These are phyloP conservation scores for Sphaeridia pumilis DNA, from an alignment of 2,888 invertebrate species.

Conservation along the genomic window DNA sequence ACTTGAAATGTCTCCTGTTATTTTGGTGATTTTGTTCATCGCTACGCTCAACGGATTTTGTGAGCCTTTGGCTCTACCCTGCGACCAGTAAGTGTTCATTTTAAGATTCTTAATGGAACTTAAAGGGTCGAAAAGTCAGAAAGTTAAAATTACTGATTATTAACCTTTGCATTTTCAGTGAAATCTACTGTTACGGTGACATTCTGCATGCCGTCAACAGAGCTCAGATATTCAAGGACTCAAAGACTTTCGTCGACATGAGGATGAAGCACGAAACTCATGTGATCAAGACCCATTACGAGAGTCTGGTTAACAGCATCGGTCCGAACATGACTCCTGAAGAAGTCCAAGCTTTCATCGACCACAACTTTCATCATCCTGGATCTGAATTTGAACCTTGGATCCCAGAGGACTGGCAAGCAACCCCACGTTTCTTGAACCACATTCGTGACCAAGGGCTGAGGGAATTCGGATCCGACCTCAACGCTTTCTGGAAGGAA, in stretches of 20 bases:
- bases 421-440: constrained; percentile 58
- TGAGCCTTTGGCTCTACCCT: too few species aligned
- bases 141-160: too few species aligned
- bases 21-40: too few species aligned
- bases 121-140: too few species aligned
- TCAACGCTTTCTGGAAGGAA: constrained; percentile 42
- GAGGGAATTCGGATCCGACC: constrained; percentile 56
- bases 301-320: constrained; percentile 44
- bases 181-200: constrained; percentile 72
- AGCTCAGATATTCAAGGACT: constrained; percentile 62
- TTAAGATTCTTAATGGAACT: too few species aligned
- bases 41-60: too few species aligned
- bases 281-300: constrained; percentile 48
- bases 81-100: too few species aligned
- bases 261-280: constrained; percentile 51
- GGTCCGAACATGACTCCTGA: constrained; percentile 40
- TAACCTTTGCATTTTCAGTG: too few species aligned
- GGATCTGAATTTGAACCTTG: constrained; percentile 37
- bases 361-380: constrained; percentile 25
- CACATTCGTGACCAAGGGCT: constrained; percentile 58
- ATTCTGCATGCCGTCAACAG: constrained; percentile 66
- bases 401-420: constrained; percentile 61
- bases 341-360: constrained; percentile 21
- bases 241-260: constrained; percentile 70
- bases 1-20: too few species aligned